Evolutionary conservation across 2,113 vertebrate species (phyloP).

Genomic region (Haplochromis burtoni): DNA sequence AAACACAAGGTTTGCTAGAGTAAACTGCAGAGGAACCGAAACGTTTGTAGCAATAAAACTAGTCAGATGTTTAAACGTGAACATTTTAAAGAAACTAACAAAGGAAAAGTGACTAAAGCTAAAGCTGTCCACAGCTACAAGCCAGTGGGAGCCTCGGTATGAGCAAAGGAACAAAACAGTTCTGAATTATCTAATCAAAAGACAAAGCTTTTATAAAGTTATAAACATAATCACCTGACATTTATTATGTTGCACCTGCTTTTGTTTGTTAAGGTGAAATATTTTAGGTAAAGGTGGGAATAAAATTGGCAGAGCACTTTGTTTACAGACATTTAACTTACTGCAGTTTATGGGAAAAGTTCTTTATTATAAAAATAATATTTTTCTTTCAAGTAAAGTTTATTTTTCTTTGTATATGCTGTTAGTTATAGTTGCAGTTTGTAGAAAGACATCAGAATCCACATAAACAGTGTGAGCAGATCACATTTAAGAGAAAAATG

Average conservation of each 20-base stretch:
- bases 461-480: background rate
- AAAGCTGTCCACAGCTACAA: background rate
- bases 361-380: background rate
- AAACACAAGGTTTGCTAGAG: background rate
- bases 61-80: background rate
- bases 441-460: background rate
- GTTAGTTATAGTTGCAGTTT: background rate
- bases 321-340: background rate
- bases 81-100: background rate
- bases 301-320: background rate
- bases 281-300: background rate
- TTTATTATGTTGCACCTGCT: background rate
- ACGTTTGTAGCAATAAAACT: background rate
- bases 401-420: background rate
- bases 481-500: background rate
- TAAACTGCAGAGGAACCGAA: background rate
- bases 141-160: background rate
- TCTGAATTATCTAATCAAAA: background rate
- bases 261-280: background rate
- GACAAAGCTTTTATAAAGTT: background rate
- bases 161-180: background rate
- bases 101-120: background rate
- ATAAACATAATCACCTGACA: background rate
- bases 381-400: background rate
- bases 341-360: background rate